Evolutionary conservation across 2,888 invertebrate genomes (phyloP), one percentile per base, ranked within the genome.

Genomic region (Patella depressa): DNA sequence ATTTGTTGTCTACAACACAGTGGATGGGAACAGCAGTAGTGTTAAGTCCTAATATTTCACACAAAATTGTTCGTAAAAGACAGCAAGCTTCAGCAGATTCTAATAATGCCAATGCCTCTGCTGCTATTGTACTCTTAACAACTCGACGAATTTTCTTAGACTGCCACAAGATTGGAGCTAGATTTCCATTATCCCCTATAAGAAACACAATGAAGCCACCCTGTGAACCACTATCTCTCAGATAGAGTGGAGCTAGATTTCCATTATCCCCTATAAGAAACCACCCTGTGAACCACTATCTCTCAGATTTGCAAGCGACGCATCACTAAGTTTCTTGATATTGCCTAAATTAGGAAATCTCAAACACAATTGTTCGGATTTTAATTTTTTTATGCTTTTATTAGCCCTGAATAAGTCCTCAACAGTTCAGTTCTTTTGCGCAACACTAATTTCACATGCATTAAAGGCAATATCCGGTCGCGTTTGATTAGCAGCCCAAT

Each of bases 41-140:
- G 29, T 29, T 3, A 29, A 29, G 29, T 2, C 29, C 29, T 29
- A 29, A 29, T 29, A 65, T 65, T n/a, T 65, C 65, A 65, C 65
- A 65, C 65, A 65, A 4, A n/a, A 65, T 19, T 65, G 65, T 65
- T 14, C 65, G n/a, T n/a, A 65, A 65, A n/a, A n/a, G 65, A 19
- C 65, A 65, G 24, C 65, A 65, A n/a, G 65, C n/a, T 65, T 65
- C 65, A 19, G 65, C 65, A 65, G 65, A n/a, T 19, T 65, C 1
- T 65, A 65, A 19, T 5, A 65, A 19, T 19, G 65, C 65, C 5
- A 65, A 19, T 19, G 65, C 24, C 24, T 65, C 65, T 65, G 65
- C 65, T 19, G 65, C 65, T 65, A 65, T 65, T 19, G 65, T n/a
- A 65, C 65, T 65, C 65, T 65, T 65, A 7, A 65, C 65, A n/a